These are phyloP conservation scores for Caenorhabditis uteleia DNA, from an alignment of 2,888 invertebrate species.

Conservation along the genomic window DNA sequence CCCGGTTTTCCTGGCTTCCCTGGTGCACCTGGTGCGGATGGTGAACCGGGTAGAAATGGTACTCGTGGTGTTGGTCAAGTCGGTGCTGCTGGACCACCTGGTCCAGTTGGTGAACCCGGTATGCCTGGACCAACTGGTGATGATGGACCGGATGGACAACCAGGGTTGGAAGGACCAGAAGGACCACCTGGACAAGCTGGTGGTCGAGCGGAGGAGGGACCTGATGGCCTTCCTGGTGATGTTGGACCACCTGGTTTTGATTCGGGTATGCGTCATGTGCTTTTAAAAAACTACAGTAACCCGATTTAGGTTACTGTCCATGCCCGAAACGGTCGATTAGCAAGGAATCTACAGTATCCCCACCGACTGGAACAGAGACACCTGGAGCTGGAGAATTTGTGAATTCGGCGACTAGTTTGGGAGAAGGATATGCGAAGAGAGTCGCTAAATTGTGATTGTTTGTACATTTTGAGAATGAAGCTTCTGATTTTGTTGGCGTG, in stretches of 20 bases:
- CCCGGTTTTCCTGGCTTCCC: conserved; percentile 35
- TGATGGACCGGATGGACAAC: conserved; percentile 33
- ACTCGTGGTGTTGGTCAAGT: conserved; percentile 18
- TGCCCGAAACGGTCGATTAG: conserved; percentile 23
- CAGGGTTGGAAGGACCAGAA: conserved; percentile 28
- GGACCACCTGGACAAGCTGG: conserved; percentile 27
- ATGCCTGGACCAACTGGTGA: conserved; percentile 42
- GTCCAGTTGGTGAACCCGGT: conserved; percentile 38
- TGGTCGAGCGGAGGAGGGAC: conserved; percentile 25
- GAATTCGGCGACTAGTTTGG: not conserved
- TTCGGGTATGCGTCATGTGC: conserved; percentile 9
- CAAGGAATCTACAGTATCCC: conserved; percentile 1
- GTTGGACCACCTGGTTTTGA: conserved; percentile 32
- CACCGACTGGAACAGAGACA: conserved; percentile 4
- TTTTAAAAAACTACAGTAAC: not conserved
- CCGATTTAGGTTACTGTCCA: conserved; percentile 26
- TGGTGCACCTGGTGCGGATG: conserved; percentile 31
- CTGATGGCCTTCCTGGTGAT: conserved; percentile 34
- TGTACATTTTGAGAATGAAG: not conserved
- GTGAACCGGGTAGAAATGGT: conserved; percentile 27
- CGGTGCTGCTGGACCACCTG: conserved; percentile 42
- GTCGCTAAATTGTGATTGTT: not conserved
- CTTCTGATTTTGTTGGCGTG: not conserved
- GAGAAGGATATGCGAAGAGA: not conserved
- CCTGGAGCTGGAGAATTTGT: conserved; percentile 4